Evolutionary conservation across 2,797 vertebrate genomes (phyloP), one percentile per base, ranked within the genome.

Genomic region (Halcyon chelicuti): DNA sequence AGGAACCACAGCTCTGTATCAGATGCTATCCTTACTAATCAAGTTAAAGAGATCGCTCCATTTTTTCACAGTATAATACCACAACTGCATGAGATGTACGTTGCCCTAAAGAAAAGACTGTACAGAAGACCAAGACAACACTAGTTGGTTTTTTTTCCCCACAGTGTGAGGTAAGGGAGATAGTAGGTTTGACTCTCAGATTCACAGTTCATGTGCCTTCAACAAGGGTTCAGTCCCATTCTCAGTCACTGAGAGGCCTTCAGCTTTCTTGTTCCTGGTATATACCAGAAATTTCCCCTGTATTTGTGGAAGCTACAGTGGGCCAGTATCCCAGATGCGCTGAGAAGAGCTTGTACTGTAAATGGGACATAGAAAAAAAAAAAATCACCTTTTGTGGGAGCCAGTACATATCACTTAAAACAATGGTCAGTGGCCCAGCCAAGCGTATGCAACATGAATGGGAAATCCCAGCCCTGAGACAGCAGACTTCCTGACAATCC

Each of bases 401-500:
- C 93, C 82, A 96, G 70, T 65, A 92, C 37, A 2, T 55, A 46
- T 57, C 68, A 17, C 65, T 95, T 84, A 72, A 87, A 97, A 97
- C 93, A 95, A 96, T 95, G 88, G 42, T 60, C 82, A 87, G 76
- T 11, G n/a, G 60, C 71, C 39, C 74, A 91, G 95, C 90, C 93
- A 95, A 95, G 54, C 70, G 39, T 31, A n/a, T 47, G 58, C 57
- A 88, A 65, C 65, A 55, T n/a, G 81, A 55, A 94, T 94, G 89
- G 92, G 93, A 96, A 95, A 84, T 94, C 91, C 86, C 91, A 89
- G 55, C 52, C 86, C 72, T 74, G 75, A 79, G 52, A 77, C 74
- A 75, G 20, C 0, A n/a, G 42, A 58, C 61, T 92, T 85, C 75
- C 90, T 88, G 76, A 82, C 28, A 5, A 5, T 76, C 25, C 42